These are phyloP conservation scores for Ovis canadensis DNA, from an alignment of 2,113 vertebrate genomes.

Conservation along the genomic window DNA sequence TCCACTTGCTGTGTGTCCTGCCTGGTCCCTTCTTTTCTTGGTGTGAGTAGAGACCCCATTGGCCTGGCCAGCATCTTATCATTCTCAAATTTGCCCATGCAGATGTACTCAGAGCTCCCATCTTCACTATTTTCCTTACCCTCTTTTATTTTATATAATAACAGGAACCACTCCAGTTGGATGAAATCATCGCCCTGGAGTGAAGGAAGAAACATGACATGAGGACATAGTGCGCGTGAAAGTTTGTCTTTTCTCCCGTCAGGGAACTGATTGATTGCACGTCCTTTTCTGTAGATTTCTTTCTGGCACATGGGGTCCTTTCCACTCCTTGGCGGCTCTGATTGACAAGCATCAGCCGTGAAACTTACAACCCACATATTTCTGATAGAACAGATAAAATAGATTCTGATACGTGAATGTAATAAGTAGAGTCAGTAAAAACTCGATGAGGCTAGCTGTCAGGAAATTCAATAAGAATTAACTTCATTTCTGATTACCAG, in stretches of 20 bases:
- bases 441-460: background rate
- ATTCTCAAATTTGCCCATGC: fast-evolving
- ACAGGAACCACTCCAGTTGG: background rate
- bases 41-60: fast-evolving
- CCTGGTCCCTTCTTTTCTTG: background rate
- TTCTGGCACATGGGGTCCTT: background rate
- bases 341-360: background rate
- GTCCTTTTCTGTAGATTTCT: background rate
- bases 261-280: background rate
- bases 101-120: fast-evolving
- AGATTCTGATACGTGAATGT: background rate
- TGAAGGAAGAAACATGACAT: background rate
- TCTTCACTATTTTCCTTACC: too few species aligned
- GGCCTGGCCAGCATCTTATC: background rate
- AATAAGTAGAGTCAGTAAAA: background rate
- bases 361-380: background rate
- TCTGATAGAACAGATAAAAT: background rate
- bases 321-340: background rate
- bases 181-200: too few species aligned
- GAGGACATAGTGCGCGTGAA: fast-evolving
- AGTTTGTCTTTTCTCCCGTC: background rate
- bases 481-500: background rate
- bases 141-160: background rate
- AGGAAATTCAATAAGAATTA: background rate
- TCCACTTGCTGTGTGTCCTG: fast-evolving